Conservation (phyloP, 2,888 invertebrate species). For the Schrankia costaestrigalis region DNA sequence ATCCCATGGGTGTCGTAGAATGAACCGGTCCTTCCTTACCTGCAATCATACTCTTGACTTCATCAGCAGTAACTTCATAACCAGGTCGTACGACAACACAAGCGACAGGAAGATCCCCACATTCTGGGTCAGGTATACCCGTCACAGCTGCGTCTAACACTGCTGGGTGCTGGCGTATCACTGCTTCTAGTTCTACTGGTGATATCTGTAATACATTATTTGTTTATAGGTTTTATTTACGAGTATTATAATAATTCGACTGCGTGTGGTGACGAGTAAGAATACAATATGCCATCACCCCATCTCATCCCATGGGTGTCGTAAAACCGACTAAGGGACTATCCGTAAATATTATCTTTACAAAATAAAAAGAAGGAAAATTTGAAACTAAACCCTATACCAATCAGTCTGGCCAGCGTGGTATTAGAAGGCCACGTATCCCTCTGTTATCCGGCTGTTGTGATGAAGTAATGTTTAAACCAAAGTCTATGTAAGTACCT, state of each 20-base stretch:
- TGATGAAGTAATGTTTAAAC: not conserved
- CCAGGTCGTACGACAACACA: slow-evolving; percentile 41
- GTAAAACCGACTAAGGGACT: too few species aligned
- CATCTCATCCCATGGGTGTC: too few species aligned
- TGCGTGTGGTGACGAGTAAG: not conserved
- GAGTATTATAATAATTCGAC: not conserved
- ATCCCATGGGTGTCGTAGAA: not conserved
- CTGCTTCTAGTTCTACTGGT: slow-evolving; percentile 49
- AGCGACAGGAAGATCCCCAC: slow-evolving; percentile 53
- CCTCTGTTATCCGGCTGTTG: not conserved
- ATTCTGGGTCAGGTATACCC: slow-evolving; percentile 39
- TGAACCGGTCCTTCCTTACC: slow-evolving; percentile 22
- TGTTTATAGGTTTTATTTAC: not conserved
- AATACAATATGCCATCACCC: too few species aligned
- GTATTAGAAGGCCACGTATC: too few species aligned
- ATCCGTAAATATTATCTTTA: too few species aligned
- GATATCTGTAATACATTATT: slow-evolving; percentile 42
- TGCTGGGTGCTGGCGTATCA: slow-evolving; percentile 47
- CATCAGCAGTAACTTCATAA: slow-evolving; percentile 33
- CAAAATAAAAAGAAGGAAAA: too few species aligned
- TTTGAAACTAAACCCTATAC: too few species aligned
- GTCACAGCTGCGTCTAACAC: slow-evolving; percentile 53
- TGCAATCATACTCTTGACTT: slow-evolving; percentile 55
- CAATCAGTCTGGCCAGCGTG: too few species aligned
- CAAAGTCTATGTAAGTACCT: slow-evolving; percentile 46